Evolutionary conservation across 1,140 invertebrate genomes (phyloP).

Genomic region (Drosophila trapezifrons): DNA sequence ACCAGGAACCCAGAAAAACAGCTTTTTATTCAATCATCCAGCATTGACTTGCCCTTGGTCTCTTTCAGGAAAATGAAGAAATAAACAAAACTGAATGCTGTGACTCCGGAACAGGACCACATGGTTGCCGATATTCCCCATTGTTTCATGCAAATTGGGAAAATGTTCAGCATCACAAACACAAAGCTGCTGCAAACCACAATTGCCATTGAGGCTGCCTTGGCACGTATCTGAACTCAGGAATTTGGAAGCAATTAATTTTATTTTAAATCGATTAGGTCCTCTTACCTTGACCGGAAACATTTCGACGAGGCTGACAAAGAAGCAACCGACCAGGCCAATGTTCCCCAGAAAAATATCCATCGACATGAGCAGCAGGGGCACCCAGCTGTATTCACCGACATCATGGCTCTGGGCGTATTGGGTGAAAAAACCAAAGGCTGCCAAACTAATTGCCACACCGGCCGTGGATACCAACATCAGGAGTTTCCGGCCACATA

Average conservation of each 20-base stretch:
- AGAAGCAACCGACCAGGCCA: conserved; percentile 74
- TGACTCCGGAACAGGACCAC: conserved; percentile 65
- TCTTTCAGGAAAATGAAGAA: conserved; percentile 68
- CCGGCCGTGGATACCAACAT: conserved; percentile 61
- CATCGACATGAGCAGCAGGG: conserved; percentile 65
- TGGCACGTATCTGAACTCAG: conserved; percentile 69
- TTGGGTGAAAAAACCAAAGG: conserved; percentile 54
- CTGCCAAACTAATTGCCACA: conserved; percentile 42
- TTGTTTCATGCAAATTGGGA: conserved; percentile 64
- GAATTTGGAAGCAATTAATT: not conserved
- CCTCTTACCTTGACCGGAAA: conserved; percentile 66
- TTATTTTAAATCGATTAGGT: not conserved
- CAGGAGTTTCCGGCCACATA: conserved; percentile 56
- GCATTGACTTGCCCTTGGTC: conserved; percentile 79
- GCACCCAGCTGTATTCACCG: conserved; percentile 63
- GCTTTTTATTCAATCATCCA: conserved; percentile 59
- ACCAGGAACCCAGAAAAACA: too few relatives aligned
- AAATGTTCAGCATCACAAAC: conserved; percentile 65
- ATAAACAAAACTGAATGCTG: conserved; percentile 52
- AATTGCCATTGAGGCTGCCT: conserved; percentile 59
- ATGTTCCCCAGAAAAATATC: conserved; percentile 71
- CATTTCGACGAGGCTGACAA: conserved; percentile 68
- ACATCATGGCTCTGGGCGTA: conserved; percentile 52
- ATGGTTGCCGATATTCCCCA: conserved; percentile 72
- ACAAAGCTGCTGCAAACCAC: conserved; percentile 61